Percentiles rank a stretch among this genome's conserved stretches.
phyloP scores from a whole-genome alignment of 2,113 vertebrate genomes.

The Centropristis striata region DNA sequence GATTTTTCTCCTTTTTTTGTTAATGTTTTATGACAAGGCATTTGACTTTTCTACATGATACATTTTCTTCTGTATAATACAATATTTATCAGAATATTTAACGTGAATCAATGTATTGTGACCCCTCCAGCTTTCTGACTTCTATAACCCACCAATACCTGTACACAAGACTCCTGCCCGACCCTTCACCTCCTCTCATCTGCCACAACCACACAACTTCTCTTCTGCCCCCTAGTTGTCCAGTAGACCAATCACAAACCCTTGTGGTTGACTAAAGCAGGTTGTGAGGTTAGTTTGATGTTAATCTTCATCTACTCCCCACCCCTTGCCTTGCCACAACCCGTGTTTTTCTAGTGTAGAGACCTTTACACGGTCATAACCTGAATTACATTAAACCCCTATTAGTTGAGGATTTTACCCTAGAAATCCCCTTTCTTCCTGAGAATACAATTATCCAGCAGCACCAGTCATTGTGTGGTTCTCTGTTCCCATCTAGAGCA shows the following conservation, averaged over 20 bases:
- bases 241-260: slow-evolving; percentile 35
- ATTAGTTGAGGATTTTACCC: slow-evolving; percentile 82
- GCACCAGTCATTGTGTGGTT: slow-evolving; percentile 75
- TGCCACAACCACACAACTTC: slow-evolving; percentile 35
- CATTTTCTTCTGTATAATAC: too few species aligned
- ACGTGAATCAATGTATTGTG: too few species aligned
- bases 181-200: slow-evolving; percentile 19
- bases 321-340: slow-evolving; percentile 37
- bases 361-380: slow-evolving; percentile 76
- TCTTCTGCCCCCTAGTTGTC: slow-evolving; percentile 62
- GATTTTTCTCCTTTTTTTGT: too few species aligned
- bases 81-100: too few species aligned
- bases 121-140: slow-evolving; percentile 15
- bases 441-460: slow-evolving; percentile 80
- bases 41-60: too few species aligned
- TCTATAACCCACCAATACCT: slow-evolving; percentile 23
- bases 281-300: slow-evolving; percentile 66
- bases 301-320: slow-evolving; percentile 63
- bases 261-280: slow-evolving; percentile 43
- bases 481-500: slow-evolving; percentile 73
- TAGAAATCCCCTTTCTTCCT: slow-evolving; percentile 79
- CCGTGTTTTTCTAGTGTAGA: slow-evolving; percentile 54
- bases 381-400: slow-evolving; percentile 81
- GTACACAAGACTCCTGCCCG: slow-evolving; percentile 2
- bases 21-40: too few species aligned